These are phyloP conservation scores for Anser brachyrhynchus DNA, from an alignment of 2,113 vertebrate genomes.

Conservation along the genomic window DNA sequence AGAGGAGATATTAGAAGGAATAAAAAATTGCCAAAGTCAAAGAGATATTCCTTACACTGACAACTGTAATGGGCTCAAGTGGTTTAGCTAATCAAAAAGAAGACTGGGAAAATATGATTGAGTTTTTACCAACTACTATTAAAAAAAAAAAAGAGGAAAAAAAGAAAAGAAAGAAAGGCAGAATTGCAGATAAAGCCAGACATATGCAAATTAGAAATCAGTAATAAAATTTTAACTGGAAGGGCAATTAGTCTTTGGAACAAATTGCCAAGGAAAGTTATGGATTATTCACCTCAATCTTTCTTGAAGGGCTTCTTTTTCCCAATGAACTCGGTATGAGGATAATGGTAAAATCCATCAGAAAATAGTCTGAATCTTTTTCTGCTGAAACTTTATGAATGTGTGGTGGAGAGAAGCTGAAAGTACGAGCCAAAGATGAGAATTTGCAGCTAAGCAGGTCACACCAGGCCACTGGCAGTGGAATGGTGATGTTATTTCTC, in stretches of 20 bases:
- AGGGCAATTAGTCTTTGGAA: neutral
- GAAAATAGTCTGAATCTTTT: neutral
- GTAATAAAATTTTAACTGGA: neutral
- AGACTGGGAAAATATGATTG: neutral
- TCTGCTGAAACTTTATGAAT: neutral
- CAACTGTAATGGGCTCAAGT: neutral
- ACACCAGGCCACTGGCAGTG: neutral
- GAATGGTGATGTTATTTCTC: neutral
- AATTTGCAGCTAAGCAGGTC: neutral
- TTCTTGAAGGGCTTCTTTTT: neutral
- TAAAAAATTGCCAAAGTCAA: neutral
- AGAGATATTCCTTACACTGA: neutral
- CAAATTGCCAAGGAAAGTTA: neutral
- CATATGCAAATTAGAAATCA: slow-evolving; percentile 11
- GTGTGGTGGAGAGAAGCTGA: neutral
- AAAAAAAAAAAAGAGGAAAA: neutral
- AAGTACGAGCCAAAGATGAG: neutral
- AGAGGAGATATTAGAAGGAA: neutral
- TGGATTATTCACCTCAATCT: neutral
- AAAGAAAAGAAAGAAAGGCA: neutral
- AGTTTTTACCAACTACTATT: neutral
- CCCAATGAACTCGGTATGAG: neutral
- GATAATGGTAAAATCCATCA: neutral
- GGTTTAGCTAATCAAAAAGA: neutral
- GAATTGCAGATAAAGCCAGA: neutral